Evolutionary conservation across 1,140 invertebrate genomes (phyloP), one percentile per base, ranked within the genome.

Genomic region (Dendrolimus punctatus): DNA sequence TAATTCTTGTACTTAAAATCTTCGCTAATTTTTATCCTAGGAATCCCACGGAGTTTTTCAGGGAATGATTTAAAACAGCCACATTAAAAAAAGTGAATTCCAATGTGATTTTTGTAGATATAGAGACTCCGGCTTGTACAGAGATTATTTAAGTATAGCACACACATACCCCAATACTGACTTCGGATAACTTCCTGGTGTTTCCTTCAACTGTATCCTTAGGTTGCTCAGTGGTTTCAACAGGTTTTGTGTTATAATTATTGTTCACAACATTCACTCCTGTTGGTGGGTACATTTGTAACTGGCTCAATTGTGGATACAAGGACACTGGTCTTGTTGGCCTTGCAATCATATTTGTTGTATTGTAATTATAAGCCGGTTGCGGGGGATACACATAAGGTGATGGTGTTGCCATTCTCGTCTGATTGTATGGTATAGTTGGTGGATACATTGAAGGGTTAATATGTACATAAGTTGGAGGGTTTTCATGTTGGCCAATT

Each of bases 301-400:
- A 57, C 58, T 82, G 80, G 59, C 55, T 73, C 9, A 79, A 42
- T 46, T 73, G 73, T 0, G 80, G 80, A 41, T 82, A 84, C n/a
- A 83, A 36, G 6, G 40, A 60, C 23, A 51, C 52, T 3, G 76
- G 80, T 40, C 70, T 67, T 0, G 78, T 60, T 0, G 80, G 77
- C 43, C 82, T 53, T 0, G 80, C 66, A 58, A 84, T 79, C 70
- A 84, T 73, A 47, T 84, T 84, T 2, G 80, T 86, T 6, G 80
- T 82, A 41, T 60, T 81, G 50, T 81, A 85, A 40, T 82, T 84
- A 54, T 84, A 85, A 5, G 67, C 7, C 5, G 73, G 49, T 1
- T 65, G 53, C 6, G 69, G 60, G 0, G 59, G 72, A 53, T 81
- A 79, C 4, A 61, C 54, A 50, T 80, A 80, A 0, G 80, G 68